Evolutionary conservation across 2,113 vertebrate species (phyloP), one percentile per base, ranked within the genome.

Genomic region (Cyanoliseus patagonus): DNA sequence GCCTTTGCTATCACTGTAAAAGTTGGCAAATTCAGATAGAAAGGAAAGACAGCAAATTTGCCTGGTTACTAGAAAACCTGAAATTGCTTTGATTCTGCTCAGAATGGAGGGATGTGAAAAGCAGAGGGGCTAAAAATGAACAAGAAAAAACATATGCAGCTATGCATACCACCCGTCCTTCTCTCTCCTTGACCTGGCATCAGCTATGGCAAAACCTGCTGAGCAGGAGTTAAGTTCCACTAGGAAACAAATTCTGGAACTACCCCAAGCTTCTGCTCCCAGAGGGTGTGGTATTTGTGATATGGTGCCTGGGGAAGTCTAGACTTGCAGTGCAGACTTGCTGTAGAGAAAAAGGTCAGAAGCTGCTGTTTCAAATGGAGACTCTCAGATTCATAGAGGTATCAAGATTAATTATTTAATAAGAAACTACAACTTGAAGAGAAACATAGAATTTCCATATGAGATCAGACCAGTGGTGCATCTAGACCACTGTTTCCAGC

Each of bases 201-300:
- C 85, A 81, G 82, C 76, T 61, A 9, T 51, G 70, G 93, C 44
- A 84, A 88, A 94, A 95, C 93, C 88, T 86, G 93, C 67, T 92
- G 39, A 72, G 61, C 92, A 77, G 64, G n/a, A 83, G 47, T 18
- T 44, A 52, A 75, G 24, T 17, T 61, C 83, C 73, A 77, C 20
- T 11, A 28, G 73, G 75, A 80, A 88, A 52, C 47, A 85, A 46
- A 46, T 30, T 5, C 17, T 85, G 76, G 79, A 77, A 62, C 15
- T 74, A 28, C 30, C 61, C 87, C 37, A 41, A 44, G 82, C 12
- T 33, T 9, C 13, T 70, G 51, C 81, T 92, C 57, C 74, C 81
- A 37, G 76, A 52, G 52, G 73, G 81, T 1, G n/a, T 20, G 18
- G 81, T 25, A 14, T 41, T 77, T 47, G 31, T 2, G 35, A 30